Percentiles rank a stretch among this genome's conserved stretches.
Conservation (phyloP, 2,888 invertebrate genomes). For the Tyria jacobaeae region DNA sequence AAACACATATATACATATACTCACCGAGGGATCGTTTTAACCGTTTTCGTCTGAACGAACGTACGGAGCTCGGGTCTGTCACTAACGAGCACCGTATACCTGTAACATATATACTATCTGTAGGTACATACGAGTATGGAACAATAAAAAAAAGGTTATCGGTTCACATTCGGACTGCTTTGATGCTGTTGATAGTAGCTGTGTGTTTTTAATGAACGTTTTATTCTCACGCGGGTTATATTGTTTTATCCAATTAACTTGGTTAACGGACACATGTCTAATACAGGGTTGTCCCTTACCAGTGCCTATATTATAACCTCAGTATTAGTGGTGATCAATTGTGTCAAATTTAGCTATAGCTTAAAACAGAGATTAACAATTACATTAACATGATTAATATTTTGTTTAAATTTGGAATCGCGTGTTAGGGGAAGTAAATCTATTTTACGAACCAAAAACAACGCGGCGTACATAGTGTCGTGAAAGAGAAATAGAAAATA, state of each 20-base stretch:
- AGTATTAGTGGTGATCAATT: no score
- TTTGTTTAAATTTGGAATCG: background rate
- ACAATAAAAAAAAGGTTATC: conserved; percentile 51
- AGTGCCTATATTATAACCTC: no score
- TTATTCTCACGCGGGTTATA: conserved; percentile 10
- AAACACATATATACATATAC: conserved; percentile 57
- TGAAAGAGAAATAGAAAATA: background rate
- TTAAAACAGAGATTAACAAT: background rate
- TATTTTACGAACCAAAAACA: no score
- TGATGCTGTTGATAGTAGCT: conserved; percentile 39
- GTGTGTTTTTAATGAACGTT: conserved; percentile 38
- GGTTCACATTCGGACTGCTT: conserved; percentile 33
- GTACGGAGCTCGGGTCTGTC: conserved; percentile 62
- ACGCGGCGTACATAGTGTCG: no score
- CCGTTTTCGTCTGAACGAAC: conserved; percentile 74
- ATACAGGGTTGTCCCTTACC: no score
- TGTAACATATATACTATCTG: conserved; percentile 65
- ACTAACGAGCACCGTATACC: conserved; percentile 77
- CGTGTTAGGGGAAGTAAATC: no score
- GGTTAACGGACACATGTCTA: no score
- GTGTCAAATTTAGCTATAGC: no score
- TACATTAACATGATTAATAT: background rate
- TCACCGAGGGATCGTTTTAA: conserved; percentile 78
- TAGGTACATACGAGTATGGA: conserved; percentile 3
- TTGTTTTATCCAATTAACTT: background rate